Evolutionary conservation across 2,113 vertebrate genomes (phyloP).

Genomic region (Ivindomyrus marchei): DNA sequence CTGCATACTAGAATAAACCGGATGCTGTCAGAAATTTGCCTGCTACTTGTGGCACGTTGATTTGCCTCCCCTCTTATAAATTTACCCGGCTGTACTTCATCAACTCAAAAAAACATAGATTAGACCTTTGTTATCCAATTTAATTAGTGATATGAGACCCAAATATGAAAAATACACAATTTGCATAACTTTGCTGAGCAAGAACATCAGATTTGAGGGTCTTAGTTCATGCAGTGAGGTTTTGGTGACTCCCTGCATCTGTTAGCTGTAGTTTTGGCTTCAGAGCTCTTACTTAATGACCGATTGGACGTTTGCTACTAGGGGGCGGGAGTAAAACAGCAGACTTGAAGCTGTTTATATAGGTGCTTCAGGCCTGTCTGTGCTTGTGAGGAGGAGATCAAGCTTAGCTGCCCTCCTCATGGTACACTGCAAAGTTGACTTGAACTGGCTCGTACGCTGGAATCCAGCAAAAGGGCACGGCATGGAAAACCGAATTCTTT

Average conservation of each 20-base stretch:
- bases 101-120: not conserved
- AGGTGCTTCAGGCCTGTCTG: not conserved
- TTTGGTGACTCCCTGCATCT: not conserved
- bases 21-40: not conserved
- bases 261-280: not conserved
- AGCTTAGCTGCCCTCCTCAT: not conserved
- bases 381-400: slow-evolving; percentile 3
- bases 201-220: not conserved
- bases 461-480: not conserved
- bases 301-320: not conserved
- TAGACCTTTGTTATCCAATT: not conserved
- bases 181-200: not conserved
- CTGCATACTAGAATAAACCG: not conserved
- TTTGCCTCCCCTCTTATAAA: not conserved
- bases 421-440: not conserved
- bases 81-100: not conserved
- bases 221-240: not conserved
- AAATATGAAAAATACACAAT: not conserved
- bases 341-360: not conserved
- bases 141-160: not conserved
- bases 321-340: not conserved
- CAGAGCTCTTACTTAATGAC: not conserved
- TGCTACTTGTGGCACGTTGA: not conserved
- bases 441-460: not conserved
- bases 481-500: not conserved